Percentiles rank a stretch among this genome's conserved stretches.
These are phyloP conservation scores for Amniataba percoides DNA, from an alignment of 2,797 vertebrate genomes.

Conservation along the genomic window DNA sequence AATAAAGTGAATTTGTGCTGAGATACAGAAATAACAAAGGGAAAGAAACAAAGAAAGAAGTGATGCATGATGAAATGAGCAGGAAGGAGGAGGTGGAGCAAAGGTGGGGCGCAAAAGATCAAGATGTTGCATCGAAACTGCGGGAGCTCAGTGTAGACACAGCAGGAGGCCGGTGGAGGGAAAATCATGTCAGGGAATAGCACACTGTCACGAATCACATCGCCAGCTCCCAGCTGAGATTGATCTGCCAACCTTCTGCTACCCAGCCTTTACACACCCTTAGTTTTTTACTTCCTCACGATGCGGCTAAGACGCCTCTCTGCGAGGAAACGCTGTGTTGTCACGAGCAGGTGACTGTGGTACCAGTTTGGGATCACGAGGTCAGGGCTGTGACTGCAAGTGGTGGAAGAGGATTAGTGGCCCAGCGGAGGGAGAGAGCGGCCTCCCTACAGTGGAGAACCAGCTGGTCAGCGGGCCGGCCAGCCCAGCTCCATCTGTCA, in stretches of 20 bases:
- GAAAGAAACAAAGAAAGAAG: constrained; percentile 29
- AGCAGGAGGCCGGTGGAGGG: constrained; percentile 56
- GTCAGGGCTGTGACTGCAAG: constrained; percentile 69
- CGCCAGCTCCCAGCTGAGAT: constrained; percentile 72
- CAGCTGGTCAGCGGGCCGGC: constrained; percentile 76
- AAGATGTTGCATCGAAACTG: constrained; percentile 51
- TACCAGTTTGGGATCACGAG: constrained; percentile 52
- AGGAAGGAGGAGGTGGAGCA: constrained; percentile 40
- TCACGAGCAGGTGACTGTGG: constrained; percentile 59
- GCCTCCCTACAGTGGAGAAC: constrained; percentile 67
- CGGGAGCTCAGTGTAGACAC: constrained; percentile 65
- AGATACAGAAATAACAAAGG: constrained; percentile 22
- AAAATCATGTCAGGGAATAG: constrained; percentile 73
- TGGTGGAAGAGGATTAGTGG: constrained; percentile 74
- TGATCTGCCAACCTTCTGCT: constrained; percentile 75
- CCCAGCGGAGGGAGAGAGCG: constrained; percentile 64
- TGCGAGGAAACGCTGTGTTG: constrained; percentile 40
- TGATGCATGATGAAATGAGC: constrained; percentile 53
- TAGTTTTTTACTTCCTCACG: constrained; percentile 25
- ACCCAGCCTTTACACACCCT: constrained; percentile 39
- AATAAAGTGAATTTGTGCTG: constrained; percentile 39
- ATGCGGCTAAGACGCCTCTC: constrained; percentile 51
- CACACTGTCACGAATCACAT: constrained; percentile 75
- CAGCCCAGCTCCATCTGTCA: constrained; percentile 76
- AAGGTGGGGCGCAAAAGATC: constrained; percentile 65